These are phyloP conservation scores for Babyrousa celebensis DNA, from an alignment of 2,797 vertebrate genomes.

Conservation along the genomic window DNA sequence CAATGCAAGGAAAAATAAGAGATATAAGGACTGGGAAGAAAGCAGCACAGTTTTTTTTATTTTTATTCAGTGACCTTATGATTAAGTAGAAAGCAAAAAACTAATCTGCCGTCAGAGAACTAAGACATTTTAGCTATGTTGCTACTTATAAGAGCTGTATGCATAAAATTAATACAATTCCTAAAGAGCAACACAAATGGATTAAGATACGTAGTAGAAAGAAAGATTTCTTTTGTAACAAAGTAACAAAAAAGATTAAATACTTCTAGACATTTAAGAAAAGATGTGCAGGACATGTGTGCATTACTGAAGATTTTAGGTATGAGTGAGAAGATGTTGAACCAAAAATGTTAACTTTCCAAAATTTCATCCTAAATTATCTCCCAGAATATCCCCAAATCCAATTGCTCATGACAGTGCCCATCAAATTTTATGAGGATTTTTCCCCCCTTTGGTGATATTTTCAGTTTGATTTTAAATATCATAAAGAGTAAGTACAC, in stretches of 20 bases:
- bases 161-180: not conserved
- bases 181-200: not conserved
- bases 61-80: not conserved
- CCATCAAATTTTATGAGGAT: not conserved
- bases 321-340: not conserved
- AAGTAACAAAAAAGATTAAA: not conserved
- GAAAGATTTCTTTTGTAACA: not conserved
- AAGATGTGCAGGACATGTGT: not conserved
- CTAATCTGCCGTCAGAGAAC: not conserved
- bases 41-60: not conserved
- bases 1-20: not conserved
- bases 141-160: not conserved
- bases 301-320: not conserved
- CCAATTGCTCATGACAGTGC: not conserved
- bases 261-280: constrained; percentile 10
- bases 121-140: not conserved
- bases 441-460: not conserved
- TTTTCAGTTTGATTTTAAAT: constrained; percentile 14
- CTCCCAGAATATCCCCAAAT: not conserved
- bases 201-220: not conserved
- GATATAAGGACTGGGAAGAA: not conserved
- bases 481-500: not conserved
- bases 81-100: not conserved
- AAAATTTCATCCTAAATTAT: not conserved
- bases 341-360: not conserved